A percentile compares a stretch with the other conserved stretches of the same genome.
Evolutionary conservation across 1,140 invertebrate genomes (phyloP).

Genomic region (Coelopa frigida): DNA sequence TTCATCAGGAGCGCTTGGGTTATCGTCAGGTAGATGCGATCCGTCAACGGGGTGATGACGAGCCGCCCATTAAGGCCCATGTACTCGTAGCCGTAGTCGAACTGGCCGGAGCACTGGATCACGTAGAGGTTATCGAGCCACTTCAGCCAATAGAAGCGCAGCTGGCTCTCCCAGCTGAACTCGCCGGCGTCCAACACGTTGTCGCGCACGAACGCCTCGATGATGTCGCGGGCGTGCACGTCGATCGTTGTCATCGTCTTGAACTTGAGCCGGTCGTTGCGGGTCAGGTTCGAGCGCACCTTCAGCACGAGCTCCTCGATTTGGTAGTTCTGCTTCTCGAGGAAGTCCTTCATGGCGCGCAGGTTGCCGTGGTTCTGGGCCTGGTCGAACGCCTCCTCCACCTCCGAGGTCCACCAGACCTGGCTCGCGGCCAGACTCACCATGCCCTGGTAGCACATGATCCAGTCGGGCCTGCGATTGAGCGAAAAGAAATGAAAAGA

Average conservation of each 20-base stretch:
- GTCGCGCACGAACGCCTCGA: slow-evolving; percentile 78
- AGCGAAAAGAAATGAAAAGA: slow-evolving; percentile 25
- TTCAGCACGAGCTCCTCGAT: slow-evolving; percentile 75
- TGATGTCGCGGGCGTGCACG: slow-evolving; percentile 82
- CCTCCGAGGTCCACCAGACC: slow-evolving; percentile 91
- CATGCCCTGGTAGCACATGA: slow-evolving; percentile 83
- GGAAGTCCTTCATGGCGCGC: slow-evolving; percentile 82
- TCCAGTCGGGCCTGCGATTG: slow-evolving; percentile 60
- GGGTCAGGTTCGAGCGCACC: slow-evolving; percentile 52
- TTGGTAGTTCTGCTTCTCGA: slow-evolving; percentile 69
- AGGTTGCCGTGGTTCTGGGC: slow-evolving; percentile 66
- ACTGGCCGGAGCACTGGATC: slow-evolving; percentile 73
- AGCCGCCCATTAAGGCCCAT: slow-evolving; percentile 86
- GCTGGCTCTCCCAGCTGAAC: slow-evolving; percentile 89
- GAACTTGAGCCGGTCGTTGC: slow-evolving; percentile 80
- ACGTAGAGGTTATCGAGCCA: slow-evolving; percentile 73
- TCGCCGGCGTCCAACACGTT: slow-evolving; percentile 74
- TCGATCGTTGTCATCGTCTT: slow-evolving; percentile 82
- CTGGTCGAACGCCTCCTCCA: slow-evolving; percentile 78
- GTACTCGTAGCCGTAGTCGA: slow-evolving; percentile 90
- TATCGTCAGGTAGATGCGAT: slow-evolving; percentile 84
- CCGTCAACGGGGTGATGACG: slow-evolving; percentile 85
- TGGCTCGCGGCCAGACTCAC: slow-evolving; percentile 76
- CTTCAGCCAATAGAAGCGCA: slow-evolving; percentile 85
- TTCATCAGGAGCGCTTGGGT: slow-evolving; percentile 86